Evolutionary conservation across 2,888 invertebrate genomes (phyloP).

Genomic region (Parapristionchus giblindavisi): DNA sequence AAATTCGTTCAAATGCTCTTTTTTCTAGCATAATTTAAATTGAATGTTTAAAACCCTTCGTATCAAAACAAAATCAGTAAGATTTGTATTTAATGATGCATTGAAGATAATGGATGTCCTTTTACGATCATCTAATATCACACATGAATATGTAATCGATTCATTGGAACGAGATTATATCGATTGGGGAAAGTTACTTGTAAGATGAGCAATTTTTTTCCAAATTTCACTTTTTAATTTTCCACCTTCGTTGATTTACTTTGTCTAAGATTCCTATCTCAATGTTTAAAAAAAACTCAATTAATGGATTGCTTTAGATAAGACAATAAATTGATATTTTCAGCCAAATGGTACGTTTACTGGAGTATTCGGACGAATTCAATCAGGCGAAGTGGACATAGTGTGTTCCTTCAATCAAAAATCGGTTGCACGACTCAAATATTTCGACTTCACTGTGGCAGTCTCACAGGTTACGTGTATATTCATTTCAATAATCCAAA

Average conservation of each 20-base stretch:
- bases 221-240: too few relatives aligned
- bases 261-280: neutral
- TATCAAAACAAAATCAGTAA: too few relatives aligned
- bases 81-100: too few relatives aligned
- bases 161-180: too few relatives aligned
- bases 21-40: neutral
- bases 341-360: slow-evolving; percentile 20
- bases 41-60: too few relatives aligned
- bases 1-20: neutral
- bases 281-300: neutral
- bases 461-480: neutral
- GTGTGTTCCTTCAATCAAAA: slow-evolving; percentile 21
- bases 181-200: too few relatives aligned
- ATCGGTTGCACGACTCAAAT: neutral
- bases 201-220: too few relatives aligned
- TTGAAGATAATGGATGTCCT: too few relatives aligned
- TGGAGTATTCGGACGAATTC: slow-evolving; percentile 15
- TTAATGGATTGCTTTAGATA: neutral
- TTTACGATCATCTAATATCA: too few relatives aligned
- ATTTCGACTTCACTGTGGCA: slow-evolving; percentile 30
- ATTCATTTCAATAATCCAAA: neutral
- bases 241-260: too few relatives aligned
- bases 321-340: neutral
- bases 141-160: too few relatives aligned
- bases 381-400: slow-evolving; percentile 18